Evolutionary conservation across 2,797 vertebrate genomes (phyloP), one percentile per base, ranked within the genome.

Genomic region (Heliangelus exortis): DNA sequence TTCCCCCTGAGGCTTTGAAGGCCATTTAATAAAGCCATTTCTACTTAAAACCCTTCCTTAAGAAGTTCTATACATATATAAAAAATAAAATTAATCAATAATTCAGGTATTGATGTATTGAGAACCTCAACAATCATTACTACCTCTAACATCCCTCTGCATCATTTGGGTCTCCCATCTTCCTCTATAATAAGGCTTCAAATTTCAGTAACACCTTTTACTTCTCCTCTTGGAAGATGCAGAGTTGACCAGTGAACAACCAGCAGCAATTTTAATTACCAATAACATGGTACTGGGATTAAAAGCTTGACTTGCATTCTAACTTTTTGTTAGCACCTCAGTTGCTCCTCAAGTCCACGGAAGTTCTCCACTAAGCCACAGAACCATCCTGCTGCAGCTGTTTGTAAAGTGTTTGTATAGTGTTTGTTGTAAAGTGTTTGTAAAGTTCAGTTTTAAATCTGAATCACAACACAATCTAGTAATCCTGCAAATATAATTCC

Each of bases 231-330:
- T 33, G 54, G 23, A 55, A 29, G 28, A 57, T 12, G 10, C 2
- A 1, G 0, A 39, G 47, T 12, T 54, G 6, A 88, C 20, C 39
- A 90, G 3, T 6, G 12, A 90, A 71, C 5, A 67, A 7, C 12
- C 39, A 74, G 45, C 36, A 91, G 36, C 21, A 34, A 67, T 54
- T 84, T 62, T 22, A 62, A 1, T 66, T 4, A 74, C 43, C 34
- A n/a, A 3, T 36, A 4, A 5, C 2, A 12, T 26, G 9, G 45
- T 33, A 62, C 8, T 2, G 7, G 28, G 3, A 75, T 11, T 71
- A 55, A 71, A 72, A 72, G 17, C 8, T 33, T 16, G 22, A 5
- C 39, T 2, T 53, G 31, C 4, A 51, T 31, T 39, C 16, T 8
- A 45, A 41, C 4, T 26, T 79, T 65, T 23, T 21, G 10, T 57